A percentile compares a stretch with the other conserved stretches of the same genome.
Conservation (phyloP, 2,113 vertebrate species). For the Erpornis zantholeuca region DNA sequence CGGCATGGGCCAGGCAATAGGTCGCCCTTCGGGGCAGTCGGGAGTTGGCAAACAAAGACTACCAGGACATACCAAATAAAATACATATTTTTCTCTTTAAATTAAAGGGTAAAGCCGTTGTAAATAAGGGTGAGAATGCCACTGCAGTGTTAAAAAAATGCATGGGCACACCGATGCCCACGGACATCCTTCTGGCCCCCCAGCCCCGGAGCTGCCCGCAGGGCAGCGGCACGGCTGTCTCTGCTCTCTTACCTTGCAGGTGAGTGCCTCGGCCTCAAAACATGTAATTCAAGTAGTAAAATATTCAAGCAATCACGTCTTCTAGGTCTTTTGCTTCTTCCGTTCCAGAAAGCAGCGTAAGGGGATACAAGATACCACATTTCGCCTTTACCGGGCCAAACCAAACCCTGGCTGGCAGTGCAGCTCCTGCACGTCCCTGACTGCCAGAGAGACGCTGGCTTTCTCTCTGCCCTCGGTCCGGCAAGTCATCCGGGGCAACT, state of each 20-base stretch:
- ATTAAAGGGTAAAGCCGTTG: too few species aligned
- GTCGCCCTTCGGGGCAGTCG: rapidly evolving
- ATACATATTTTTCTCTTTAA: rapidly evolving
- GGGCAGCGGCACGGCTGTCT: not conserved
- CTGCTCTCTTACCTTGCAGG: not conserved
- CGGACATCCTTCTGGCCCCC: too few species aligned
- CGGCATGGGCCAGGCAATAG: rapidly evolving
- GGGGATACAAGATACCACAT: too few species aligned
- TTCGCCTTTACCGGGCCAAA: rapidly evolving
- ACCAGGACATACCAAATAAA: too few species aligned
- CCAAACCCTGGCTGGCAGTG: rapidly evolving
- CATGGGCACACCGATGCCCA: rapidly evolving
- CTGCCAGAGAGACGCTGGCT: not conserved
- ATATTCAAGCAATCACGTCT: too few species aligned
- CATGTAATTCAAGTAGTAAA: not conserved
- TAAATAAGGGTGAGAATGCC: not conserved
- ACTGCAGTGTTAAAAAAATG: not conserved
- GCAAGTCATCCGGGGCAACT: not conserved
- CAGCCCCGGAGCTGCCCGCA: not conserved
- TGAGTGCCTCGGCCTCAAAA: not conserved
- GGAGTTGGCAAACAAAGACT: rapidly evolving
- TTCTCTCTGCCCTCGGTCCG: not conserved
- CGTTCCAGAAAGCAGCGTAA: not conserved
- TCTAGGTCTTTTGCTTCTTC: not conserved
- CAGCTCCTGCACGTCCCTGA: not conserved